Evolutionary conservation across 2,113 vertebrate genomes (phyloP).

Genomic region (Semicossyphus pulcher): DNA sequence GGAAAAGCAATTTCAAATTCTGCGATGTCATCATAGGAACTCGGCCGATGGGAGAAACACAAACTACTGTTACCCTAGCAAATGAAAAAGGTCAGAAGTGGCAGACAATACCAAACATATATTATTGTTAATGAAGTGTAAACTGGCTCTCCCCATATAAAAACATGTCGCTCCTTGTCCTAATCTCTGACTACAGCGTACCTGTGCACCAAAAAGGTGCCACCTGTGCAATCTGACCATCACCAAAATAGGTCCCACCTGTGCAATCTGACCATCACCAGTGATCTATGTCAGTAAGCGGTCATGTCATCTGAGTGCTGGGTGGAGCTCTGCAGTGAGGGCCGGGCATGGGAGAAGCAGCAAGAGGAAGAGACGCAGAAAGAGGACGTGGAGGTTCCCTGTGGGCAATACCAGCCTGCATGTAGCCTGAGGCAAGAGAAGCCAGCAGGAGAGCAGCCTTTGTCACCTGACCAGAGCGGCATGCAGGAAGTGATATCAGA

Average conservation of each 20-base stretch:
- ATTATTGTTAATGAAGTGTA: neutral
- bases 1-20: too few species aligned
- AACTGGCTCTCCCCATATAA: neutral
- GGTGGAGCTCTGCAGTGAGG: constrained; percentile 28
- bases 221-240: constrained; percentile 10
- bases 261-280: constrained; percentile 6
- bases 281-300: constrained; percentile 8
- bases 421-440: constrained; percentile 13
- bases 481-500: constrained; percentile 58
- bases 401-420: neutral
- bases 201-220: neutral
- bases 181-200: neutral
- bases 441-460: constrained; percentile 9
- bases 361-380: constrained; percentile 14
- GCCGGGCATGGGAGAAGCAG: neutral
- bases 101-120: too few species aligned
- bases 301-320: constrained; percentile 65
- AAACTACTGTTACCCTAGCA: too few species aligned
- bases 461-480: neutral
- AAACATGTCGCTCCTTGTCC: too few species aligned
- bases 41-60: too few species aligned
- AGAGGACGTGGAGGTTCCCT: constrained; percentile 36
- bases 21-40: too few species aligned
- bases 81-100: too few species aligned
- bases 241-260: neutral